Base-by-base conservation (phyloP, 2,113 vertebrate genomes). In the Rhinichthys klamathensis region DNA sequence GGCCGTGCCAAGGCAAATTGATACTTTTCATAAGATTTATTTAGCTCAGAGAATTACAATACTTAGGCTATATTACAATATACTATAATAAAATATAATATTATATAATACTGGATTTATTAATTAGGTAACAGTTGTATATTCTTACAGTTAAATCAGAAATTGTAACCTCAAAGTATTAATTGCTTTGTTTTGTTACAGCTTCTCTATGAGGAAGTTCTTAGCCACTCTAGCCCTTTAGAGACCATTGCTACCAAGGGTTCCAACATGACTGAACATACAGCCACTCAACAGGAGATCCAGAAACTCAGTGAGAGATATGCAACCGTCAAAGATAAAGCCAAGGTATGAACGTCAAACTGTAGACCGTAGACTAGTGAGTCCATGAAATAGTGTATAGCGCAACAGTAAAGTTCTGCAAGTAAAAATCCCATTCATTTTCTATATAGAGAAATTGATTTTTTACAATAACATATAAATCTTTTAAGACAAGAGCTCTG, bases 201-300 rank as follows among this genome's bases (percentile, higher is more conserved):
- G 98, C 93, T 99, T 63, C 92, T 99, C 69, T 96, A 92, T 89
- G 98, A 99, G 91, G 98, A 99, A 87, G 96, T 99, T 0, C 83
- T 98, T 90, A 99, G 97, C 92, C 96, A 99, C 87, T 92, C 91
- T 88, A 96, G 95, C 87, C 92, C 98, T 56, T 90, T 99, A 92
- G 95, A 98, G 90, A 97, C 96, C 0, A 98, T 99, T 65, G 96
- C 97, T 88, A 90, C 93, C 87, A 99, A 99, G 93, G 95, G 96
- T 41, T 95, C 94, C 67, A 95, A 95, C 81, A 98, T 99, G 96
- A 92, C 95, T 2, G 97, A 98, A 69, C 96, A 97, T 90, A 96
- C 94, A 25, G 95, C 96, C 70, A 96, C 96, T 76, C 96, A 97
- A 85, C 93, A 97, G 84, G 98, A 99, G 86, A 94, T 99, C 25